phyloP scores from a whole-genome alignment of 2,888 invertebrate genomes.

The Coenonympha arcania region DNA sequence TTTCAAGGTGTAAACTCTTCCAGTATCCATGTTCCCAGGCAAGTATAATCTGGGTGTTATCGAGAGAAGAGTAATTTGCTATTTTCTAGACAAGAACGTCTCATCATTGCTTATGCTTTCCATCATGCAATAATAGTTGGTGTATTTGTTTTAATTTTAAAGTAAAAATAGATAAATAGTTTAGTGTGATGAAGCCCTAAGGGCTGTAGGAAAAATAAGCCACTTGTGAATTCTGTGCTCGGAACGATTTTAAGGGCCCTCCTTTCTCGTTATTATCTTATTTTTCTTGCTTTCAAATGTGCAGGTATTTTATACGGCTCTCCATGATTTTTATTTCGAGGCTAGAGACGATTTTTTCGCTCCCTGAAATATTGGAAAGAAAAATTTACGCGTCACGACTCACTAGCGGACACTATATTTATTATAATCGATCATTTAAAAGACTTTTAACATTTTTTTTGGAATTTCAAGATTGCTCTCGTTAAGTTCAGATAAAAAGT shows the following conservation, averaged over 20 bases:
- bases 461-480: background rate
- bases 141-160: too few species aligned
- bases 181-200: background rate
- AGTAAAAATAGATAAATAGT: too few species aligned
- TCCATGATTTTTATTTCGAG: conserved; percentile 5
- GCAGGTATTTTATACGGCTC: conserved; percentile 3
- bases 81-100: too few species aligned
- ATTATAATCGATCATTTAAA: too few species aligned
- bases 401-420: too few species aligned
- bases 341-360: conserved; percentile 1
- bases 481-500: too few species aligned
- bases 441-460: background rate
- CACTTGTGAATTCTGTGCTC: conserved; percentile 46
- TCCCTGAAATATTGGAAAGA: background rate
- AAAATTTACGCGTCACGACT: background rate
- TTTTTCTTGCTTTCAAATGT: conserved; percentile 38
- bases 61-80: too few species aligned
- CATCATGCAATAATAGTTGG: too few species aligned
- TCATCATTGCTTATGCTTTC: too few species aligned
- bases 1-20: too few species aligned
- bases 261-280: conserved; percentile 49
- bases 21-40: too few species aligned
- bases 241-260: conserved; percentile 47
- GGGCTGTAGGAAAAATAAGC: conserved; percentile 30
- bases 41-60: too few species aligned